Conservation (phyloP, 2,888 invertebrate species). For the Bellardia pandia region DNA sequence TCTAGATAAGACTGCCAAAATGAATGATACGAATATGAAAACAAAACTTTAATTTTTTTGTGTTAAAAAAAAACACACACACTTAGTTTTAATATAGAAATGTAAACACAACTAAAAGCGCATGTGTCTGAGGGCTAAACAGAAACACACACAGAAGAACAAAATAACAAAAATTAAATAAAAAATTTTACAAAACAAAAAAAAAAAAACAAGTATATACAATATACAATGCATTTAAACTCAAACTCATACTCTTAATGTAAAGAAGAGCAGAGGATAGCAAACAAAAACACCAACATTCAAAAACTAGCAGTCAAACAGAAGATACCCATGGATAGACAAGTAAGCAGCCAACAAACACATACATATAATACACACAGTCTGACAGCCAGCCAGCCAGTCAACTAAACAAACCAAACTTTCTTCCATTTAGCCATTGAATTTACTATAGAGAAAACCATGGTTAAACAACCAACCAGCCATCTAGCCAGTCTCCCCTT, state of each 20-base stretch:
- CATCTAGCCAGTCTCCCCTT: constrained; percentile 70
- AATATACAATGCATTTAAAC: constrained; percentile 23
- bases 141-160: constrained; percentile 5
- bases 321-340: constrained; percentile 50
- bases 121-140: constrained; percentile 66
- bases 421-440: constrained; percentile 48
- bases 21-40: constrained; percentile 17
- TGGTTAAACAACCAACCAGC: constrained; percentile 50
- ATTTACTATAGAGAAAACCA: constrained; percentile 37
- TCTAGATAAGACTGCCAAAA: constrained; percentile 17
- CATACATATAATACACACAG: constrained; percentile 10
- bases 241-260: constrained; percentile 20
- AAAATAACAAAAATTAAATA: constrained; percentile 4
- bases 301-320: constrained; percentile 60
- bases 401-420: constrained; percentile 32
- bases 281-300: constrained; percentile 42
- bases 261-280: constrained; percentile 9
- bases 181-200: constrained; percentile 29
- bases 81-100: constrained; percentile 44
- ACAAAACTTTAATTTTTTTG: constrained; percentile 33
- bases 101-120: constrained; percentile 71
- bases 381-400: constrained; percentile 52
- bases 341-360: constrained; percentile 40
- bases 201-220: neutral
- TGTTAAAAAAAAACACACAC: constrained; percentile 27